phyloP scores from a whole-genome alignment of 2,113 vertebrate species.

The Noturus placidus region DNA sequence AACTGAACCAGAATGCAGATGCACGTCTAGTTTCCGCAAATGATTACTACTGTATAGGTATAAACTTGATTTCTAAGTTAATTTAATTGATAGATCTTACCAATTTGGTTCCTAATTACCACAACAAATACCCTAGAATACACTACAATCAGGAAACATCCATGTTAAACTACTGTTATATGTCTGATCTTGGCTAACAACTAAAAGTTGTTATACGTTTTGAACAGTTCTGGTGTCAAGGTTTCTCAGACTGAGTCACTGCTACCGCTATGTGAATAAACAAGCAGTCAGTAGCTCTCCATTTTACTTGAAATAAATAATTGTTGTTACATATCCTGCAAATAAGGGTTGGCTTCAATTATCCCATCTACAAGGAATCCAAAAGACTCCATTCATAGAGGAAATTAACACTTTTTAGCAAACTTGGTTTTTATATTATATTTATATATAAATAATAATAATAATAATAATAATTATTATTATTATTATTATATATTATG shows the following conservation, averaged over 20 bases:
- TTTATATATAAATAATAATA: too few relatives aligned
- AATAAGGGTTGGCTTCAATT: neutral
- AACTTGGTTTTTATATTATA: neutral
- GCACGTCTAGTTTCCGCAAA: neutral
- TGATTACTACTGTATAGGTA: neutral
- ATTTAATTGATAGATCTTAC: neutral
- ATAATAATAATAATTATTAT: too few relatives aligned
- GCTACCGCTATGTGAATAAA: neutral
- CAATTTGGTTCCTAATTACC: neutral
- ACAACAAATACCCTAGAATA: neutral
- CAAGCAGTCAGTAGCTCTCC: neutral
- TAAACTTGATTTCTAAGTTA: neutral
- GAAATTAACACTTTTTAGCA: too few relatives aligned
- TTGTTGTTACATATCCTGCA: neutral
- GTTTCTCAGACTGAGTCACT: neutral
- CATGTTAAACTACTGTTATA: too few relatives aligned
- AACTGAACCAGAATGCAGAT: neutral
- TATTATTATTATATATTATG: too few relatives aligned
- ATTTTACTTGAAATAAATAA: neutral
- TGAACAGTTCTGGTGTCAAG: neutral
- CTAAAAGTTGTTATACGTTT: neutral
- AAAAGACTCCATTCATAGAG: too few relatives aligned
- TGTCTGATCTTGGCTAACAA: neutral
- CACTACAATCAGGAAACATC: neutral
- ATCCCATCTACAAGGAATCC: neutral